Base-by-base conservation (phyloP, 2,113 vertebrate genomes). In the Misgurnus mizolepis region DNA sequence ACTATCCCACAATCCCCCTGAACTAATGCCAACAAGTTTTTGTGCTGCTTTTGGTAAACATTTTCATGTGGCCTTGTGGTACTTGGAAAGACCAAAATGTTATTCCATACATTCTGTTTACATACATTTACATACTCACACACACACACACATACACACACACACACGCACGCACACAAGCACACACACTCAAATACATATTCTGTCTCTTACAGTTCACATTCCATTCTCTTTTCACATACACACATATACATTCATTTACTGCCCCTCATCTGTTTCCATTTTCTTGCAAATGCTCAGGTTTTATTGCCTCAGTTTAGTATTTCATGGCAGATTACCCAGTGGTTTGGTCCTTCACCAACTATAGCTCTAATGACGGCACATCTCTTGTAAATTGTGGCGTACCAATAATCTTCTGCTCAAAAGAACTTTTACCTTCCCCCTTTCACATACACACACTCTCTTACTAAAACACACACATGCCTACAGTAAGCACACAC, bases 261-360 rank as follows among this genome's bases (percentile, higher is more conserved):
- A 89, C 81, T 82, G 85, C 77, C 89, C 68, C 78, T 94, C 93
- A 94, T 94, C 92, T 94, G 93, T 88, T 93, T 93, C 88, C 88
- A 94, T 89, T 94, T 92, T 93, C 88, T 88, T 90, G 90, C 91
- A 93, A 91, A 93, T 94, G 92, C 92, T 91, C 89, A 82, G 84
- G 81, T 92, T 94, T 93, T 94, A 93, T 91, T 92, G 92, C 90
- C 86, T 88, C 84, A 89, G 92, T 91, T 88, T 93, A 88, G 91
- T 92, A 89, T 94, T 94, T 93, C 93, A 94, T 92, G 92, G 92
- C 90, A 91, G 93, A 93, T 93, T 91, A 91, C 86, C 87, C 86
- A 83, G 90, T 80, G 90, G 89, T 93, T 93, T 90, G 83, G 83
- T 90, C 89, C 83, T 84, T 83, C 78, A 79, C 83, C 88, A 84